Evolutionary conservation across 1,140 invertebrate species (phyloP).

Genomic region (Lerema accius): DNA sequence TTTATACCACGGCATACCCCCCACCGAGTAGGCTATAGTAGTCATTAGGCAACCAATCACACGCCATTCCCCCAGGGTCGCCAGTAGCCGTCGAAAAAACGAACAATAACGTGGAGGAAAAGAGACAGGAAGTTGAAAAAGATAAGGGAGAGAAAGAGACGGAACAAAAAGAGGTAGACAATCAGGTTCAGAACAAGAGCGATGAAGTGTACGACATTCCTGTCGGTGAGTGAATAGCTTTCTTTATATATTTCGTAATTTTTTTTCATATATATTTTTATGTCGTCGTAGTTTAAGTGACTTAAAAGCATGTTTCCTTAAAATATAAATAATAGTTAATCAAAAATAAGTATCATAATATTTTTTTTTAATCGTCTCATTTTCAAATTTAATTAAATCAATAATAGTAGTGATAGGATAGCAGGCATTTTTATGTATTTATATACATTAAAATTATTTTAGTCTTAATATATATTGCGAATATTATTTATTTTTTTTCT

Average conservation of each 20-base stretch:
- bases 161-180: slow-evolving; percentile 57
- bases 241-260: no score
- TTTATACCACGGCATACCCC: slow-evolving; percentile 14
- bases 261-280: background rate
- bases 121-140: slow-evolving; percentile 52
- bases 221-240: slow-evolving; percentile 64
- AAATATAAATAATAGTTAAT: no score
- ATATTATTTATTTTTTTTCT: slow-evolving; percentile 34
- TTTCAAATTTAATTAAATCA: background rate
- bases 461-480: slow-evolving; percentile 6
- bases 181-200: slow-evolving; percentile 46
- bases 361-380: background rate
- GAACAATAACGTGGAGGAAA: slow-evolving; percentile 69
- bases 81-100: slow-evolving; percentile 52
- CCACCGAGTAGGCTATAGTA: slow-evolving; percentile 17
- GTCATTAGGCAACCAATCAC: slow-evolving; percentile 48
- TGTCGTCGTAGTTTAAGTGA: background rate
- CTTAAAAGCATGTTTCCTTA: background rate
- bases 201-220: slow-evolving; percentile 78
- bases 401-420: background rate
- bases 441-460: slow-evolving; percentile 7
- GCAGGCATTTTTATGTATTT: slow-evolving; percentile 1
- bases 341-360: no score
- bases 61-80: slow-evolving; percentile 63
- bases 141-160: slow-evolving; percentile 47